Conservation (phyloP, 2,113 vertebrate species). For the Gopherus evgoodei region DNA sequence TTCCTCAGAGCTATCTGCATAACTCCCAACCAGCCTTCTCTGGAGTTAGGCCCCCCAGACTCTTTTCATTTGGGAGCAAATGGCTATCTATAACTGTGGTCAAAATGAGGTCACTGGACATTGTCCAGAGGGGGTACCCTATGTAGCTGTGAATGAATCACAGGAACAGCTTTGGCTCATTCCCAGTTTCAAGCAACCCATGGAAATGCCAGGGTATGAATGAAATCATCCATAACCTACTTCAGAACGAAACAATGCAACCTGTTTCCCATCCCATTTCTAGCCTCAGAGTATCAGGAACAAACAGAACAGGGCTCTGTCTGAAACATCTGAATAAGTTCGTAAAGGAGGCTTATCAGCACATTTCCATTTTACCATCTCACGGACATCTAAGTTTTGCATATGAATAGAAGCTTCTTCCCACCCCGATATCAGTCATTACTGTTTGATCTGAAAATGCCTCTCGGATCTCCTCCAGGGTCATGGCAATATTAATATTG, state of each 20-base stretch:
- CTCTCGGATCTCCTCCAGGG: background rate
- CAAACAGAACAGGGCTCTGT: background rate
- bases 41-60: background rate
- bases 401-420: background rate
- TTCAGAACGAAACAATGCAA: background rate
- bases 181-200: background rate
- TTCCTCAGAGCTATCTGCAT: background rate
- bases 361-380: background rate
- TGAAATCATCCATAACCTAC: background rate
- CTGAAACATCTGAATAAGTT: background rate
- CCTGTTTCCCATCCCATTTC: background rate
- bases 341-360: background rate
- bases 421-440: background rate
- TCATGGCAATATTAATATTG: background rate
- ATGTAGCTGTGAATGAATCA: background rate
- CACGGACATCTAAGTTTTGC: background rate
- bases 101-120: background rate
- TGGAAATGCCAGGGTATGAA: slow-evolving; percentile 30
- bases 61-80: background rate
- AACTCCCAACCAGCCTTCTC: background rate
- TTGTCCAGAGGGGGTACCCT: background rate
- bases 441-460: background rate
- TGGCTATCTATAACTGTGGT: background rate
- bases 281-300: background rate
- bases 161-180: background rate